Percentiles rank a stretch among this genome's conserved stretches.
Conservation (phyloP, 2,888 invertebrate species). For the Aleiodes leptofemur region DNA sequence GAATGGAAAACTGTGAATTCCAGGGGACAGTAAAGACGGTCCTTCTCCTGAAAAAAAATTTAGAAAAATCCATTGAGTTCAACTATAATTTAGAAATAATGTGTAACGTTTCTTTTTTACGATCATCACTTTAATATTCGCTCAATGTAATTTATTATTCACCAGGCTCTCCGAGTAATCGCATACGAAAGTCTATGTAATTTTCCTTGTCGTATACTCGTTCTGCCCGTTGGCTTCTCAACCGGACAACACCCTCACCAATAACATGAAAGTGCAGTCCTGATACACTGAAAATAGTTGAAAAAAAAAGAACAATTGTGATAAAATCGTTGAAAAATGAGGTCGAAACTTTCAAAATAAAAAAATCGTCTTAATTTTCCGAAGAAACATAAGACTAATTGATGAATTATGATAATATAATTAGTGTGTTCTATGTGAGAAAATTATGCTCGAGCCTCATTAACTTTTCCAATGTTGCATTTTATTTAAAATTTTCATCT, state of each 20-base stretch:
- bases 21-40: slow-evolving; percentile 89
- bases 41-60: slow-evolving; percentile 81
- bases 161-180: slow-evolving; percentile 92
- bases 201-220: slow-evolving; percentile 93
- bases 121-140: slow-evolving; percentile 30
- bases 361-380: slow-evolving; percentile 12
- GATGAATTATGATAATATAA: slow-evolving; percentile 26
- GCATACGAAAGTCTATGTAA: slow-evolving; percentile 96
- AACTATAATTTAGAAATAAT: slow-evolving; percentile 12
- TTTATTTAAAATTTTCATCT: slow-evolving; percentile 8
- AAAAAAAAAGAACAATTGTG: not conserved
- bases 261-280: slow-evolving; percentile 96
- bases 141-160: slow-evolving; percentile 54
- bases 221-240: slow-evolving; percentile 88
- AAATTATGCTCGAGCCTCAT: slow-evolving; percentile 7
- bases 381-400: slow-evolving; percentile 4
- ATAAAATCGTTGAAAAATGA: not conserved
- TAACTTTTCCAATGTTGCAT: slow-evolving; percentile 22
- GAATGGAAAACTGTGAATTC: slow-evolving; percentile 96
- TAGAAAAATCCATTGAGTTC: slow-evolving; percentile 41
- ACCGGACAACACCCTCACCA: slow-evolving; percentile 94
- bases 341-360: slow-evolving; percentile 20
- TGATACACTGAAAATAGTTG: slow-evolving; percentile 73
- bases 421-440: slow-evolving; percentile 2
- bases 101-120: not conserved